Conservation (phyloP, 1,140 invertebrate species). For the Pseudomyrmex flavicornis region DNA sequence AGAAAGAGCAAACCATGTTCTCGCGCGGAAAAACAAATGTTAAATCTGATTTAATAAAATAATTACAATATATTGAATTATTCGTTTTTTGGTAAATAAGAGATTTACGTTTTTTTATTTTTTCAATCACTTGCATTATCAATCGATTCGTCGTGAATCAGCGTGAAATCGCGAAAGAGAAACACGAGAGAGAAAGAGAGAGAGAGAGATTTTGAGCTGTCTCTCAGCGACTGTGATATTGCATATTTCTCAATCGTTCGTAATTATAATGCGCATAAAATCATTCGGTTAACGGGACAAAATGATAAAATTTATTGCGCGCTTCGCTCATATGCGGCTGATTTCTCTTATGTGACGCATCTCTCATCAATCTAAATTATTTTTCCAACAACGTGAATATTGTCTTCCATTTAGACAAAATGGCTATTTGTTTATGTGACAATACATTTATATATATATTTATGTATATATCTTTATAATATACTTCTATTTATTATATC, state of each 20-base stretch:
- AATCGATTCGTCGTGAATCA: constrained; percentile 16
- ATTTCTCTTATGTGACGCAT: no score
- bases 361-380: no score
- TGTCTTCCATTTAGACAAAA: no score
- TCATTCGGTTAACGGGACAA: constrained; percentile 24
- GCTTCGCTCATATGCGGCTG: no score
- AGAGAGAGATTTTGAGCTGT: no score
- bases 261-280: constrained; percentile 28
- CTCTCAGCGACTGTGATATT: not conserved
- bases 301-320: constrained; percentile 35
- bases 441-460: no score
- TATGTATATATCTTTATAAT: no score
- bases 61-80: not conserved
- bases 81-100: not conserved
- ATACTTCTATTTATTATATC: no score
- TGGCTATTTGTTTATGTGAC: no score
- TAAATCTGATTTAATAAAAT: constrained; percentile 9
- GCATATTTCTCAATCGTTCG: constrained; percentile 37
- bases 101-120: not conserved
- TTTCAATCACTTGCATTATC: not conserved
- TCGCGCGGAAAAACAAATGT: no score
- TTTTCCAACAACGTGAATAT: no score
- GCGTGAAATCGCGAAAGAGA: not conserved
- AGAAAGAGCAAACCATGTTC: no score
- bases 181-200: not conserved